Conservation (phyloP, 2,888 invertebrate genomes). For the Unio delphinus region DNA sequence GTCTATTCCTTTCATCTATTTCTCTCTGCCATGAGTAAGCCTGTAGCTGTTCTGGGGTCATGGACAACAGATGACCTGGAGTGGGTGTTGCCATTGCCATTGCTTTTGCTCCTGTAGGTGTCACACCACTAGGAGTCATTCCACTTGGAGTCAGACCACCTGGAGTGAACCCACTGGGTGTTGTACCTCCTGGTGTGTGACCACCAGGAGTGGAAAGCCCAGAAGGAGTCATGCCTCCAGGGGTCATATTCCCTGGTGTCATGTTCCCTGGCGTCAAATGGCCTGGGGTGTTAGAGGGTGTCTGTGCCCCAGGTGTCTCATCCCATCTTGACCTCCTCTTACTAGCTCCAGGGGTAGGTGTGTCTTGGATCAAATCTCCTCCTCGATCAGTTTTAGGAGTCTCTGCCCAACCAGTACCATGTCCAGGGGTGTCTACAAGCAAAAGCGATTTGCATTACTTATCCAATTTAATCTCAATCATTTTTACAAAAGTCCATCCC, state of each 20-base stretch:
- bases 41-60: slow-evolving; percentile 99
- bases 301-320: slow-evolving; percentile 86
- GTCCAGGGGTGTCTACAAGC: slow-evolving; percentile 89
- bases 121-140: slow-evolving; percentile 71
- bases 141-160: slow-evolving; percentile 69
- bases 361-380: slow-evolving; percentile 82
- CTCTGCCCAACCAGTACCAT: slow-evolving; percentile 98
- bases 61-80: slow-evolving; percentile 93
- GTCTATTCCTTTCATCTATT: slow-evolving; percentile 97
- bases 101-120: slow-evolving; percentile 82
- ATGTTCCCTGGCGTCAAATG: slow-evolving; percentile 76
- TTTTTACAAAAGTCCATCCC: no score
- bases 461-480: neutral
- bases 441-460: neutral
- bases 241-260: slow-evolving; percentile 68
- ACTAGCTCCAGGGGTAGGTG: slow-evolving; percentile 93
- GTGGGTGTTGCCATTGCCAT: slow-evolving; percentile 99
- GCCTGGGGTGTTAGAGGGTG: slow-evolving; percentile 70
- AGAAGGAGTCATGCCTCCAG: slow-evolving; percentile 57
- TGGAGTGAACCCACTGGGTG: slow-evolving; percentile 65
- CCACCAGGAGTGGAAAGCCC: slow-evolving; percentile 64
- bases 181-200: slow-evolving; percentile 69
- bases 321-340: slow-evolving; percentile 99
- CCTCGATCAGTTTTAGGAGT: slow-evolving; percentile 94
- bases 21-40: slow-evolving; percentile 98